Percentiles rank a stretch among this genome's conserved stretches.
These are phyloP conservation scores for Dolichallabes microphthalmus DNA, from an alignment of 2,113 vertebrate genomes.

Conservation along the genomic window DNA sequence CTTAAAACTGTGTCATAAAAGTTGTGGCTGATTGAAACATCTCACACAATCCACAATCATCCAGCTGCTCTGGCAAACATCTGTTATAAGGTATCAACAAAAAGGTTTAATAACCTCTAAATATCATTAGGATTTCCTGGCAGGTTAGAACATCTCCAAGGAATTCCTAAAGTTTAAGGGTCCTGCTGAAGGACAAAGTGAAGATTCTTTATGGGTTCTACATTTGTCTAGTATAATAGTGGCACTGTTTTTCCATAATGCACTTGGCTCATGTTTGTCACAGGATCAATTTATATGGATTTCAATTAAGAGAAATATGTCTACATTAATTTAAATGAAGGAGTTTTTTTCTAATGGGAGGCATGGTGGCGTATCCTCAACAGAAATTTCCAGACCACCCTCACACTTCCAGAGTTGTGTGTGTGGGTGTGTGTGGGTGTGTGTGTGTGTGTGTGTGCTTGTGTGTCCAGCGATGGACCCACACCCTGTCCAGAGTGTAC, in stretches of 20 bases:
- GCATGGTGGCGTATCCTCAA: slow-evolving; percentile 11
- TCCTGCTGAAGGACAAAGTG: not conserved
- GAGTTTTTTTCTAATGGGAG: no score
- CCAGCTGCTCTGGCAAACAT: not conserved
- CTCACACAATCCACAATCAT: not conserved
- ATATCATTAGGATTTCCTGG: not conserved
- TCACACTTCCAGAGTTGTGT: not conserved
- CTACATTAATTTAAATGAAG: not conserved
- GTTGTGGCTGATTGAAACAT: not conserved
- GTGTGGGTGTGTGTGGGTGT: no score
- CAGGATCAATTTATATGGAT: not conserved
- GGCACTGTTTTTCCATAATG: not conserved
- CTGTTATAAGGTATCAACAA: not conserved
- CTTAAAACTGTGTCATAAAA: not conserved
- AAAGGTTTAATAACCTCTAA: not conserved
- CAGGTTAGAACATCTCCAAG: not conserved
- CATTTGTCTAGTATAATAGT: not conserved
- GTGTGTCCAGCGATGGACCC: no score
- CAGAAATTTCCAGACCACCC: slow-evolving; percentile 45
- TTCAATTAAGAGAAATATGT: not conserved
- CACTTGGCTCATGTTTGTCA: not conserved
- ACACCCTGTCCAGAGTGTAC: no score
- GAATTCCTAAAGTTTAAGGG: not conserved
- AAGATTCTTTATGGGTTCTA: not conserved
- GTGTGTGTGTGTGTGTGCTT: no score